Base-by-base conservation (phyloP, 2,888 invertebrate genomes). In the Phoronis australis region DNA sequence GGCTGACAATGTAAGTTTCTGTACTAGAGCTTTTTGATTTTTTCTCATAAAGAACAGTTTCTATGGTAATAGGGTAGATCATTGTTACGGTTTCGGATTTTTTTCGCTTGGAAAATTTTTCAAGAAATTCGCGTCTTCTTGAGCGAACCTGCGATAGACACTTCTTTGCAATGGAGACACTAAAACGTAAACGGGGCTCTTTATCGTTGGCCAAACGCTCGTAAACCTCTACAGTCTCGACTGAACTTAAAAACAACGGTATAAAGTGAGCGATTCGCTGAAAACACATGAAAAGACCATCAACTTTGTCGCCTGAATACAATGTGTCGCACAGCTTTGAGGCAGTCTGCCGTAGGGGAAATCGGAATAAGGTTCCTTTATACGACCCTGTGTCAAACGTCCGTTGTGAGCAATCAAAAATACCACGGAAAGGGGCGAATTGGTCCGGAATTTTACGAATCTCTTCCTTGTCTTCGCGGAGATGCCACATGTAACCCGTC, bases 301-400 rank as follows among this genome's bases (percentile, higher is more conserved):
- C 42, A 21, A 69, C 55, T 41, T 64, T 64, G 6, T 53, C 42
- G n/a, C 51, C 41, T n/a, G 52, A 43, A 46, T 67, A 69, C 9
- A 62, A 26, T 3, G 52, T 64, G 6, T 59, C 55, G 20, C 66
- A 69, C 12, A 71, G 48, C 4, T 56, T 54, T n/a, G 70, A 68
- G 18, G 44, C 26, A 12, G 31, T 42, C 23, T 53, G 47, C 2
- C 73, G 56, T 18, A 73, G 53, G 4, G 71, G 70, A 51, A 73
- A 73, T 56, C 71, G 59, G 47, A 73, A 71, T 37, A 73, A 22
- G 5, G 70, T 71, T 23, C 71, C 71, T 9, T 50, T 25, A 51
- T 56, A 69, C 46, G 50, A 48, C 4, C 65, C 62, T 4, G 45
- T 42, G 1, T 52, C 42, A 6, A 65, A 52, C 1, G 53, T 45